These are phyloP conservation scores for Cataglyphis cursor DNA, from an alignment of 2,888 invertebrate genomes.

Conservation along the genomic window DNA sequence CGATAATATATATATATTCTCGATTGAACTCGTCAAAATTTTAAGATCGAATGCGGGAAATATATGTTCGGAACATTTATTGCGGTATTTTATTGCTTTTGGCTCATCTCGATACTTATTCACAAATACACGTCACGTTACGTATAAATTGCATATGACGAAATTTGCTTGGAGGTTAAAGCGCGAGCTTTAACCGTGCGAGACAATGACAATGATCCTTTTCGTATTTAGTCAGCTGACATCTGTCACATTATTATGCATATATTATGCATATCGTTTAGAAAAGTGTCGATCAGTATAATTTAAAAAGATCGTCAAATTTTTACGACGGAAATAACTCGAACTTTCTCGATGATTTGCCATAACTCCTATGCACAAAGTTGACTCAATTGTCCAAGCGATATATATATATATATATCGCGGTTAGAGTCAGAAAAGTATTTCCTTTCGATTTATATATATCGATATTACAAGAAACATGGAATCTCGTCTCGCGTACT, in stretches of 20 bases:
- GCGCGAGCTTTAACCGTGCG: background rate
- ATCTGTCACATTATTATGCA: too few species aligned
- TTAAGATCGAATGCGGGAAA: background rate
- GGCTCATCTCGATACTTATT: constrained; percentile 6
- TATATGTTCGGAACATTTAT: background rate
- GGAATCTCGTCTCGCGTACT: background rate
- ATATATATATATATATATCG: background rate
- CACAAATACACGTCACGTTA: background rate
- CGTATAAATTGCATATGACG: background rate
- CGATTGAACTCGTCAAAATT: background rate
- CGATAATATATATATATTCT: background rate
- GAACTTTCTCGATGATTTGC: background rate
- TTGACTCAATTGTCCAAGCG: background rate
- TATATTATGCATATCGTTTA: background rate
- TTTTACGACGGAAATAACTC: background rate
- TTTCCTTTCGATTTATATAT: background rate
- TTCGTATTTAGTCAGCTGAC: background rate
- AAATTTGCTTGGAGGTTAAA: constrained; percentile 38
- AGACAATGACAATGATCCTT: background rate
- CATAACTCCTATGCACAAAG: background rate
- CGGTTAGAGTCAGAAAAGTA: background rate
- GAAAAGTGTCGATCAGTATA: background rate
- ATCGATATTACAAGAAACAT: background rate
- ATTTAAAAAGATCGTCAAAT: background rate
- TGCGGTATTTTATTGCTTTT: background rate